phyloP scores from a whole-genome alignment of 2,888 invertebrate genomes.

The Volucella zonaria region DNA sequence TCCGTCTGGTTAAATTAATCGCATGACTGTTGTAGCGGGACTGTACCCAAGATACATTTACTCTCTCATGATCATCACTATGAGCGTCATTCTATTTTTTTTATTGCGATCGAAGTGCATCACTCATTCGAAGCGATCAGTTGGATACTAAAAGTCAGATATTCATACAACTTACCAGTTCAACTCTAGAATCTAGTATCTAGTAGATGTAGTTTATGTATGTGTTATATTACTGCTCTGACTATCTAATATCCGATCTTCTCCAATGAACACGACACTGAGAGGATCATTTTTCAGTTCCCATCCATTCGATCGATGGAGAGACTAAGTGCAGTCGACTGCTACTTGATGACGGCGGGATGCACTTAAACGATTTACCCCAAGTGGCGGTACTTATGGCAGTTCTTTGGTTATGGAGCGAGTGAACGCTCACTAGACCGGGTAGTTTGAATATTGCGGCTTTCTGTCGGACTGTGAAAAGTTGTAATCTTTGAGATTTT shows the following conservation, averaged over 20 bases:
- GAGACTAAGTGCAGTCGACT: constrained; percentile 53
- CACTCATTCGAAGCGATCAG: constrained; percentile 63
- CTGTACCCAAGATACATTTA: constrained; percentile 45
- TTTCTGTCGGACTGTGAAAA: neutral
- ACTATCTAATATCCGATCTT: constrained; percentile 72
- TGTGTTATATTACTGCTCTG: neutral
- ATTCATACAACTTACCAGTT: too few species aligned
- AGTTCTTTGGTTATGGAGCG: neutral
- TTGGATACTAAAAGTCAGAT: too few species aligned
- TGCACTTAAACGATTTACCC: constrained; percentile 71
- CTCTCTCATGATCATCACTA: constrained; percentile 12
- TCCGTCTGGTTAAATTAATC: constrained; percentile 36
- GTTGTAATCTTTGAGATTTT: too few species aligned
- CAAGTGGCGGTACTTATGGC: constrained; percentile 53
- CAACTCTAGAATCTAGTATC: too few species aligned
- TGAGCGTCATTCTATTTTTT: constrained; percentile 46
- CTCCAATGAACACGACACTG: constrained; percentile 59
- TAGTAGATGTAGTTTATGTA: too few species aligned
- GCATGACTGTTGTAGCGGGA: constrained; percentile 50
- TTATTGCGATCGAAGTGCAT: constrained; percentile 68
- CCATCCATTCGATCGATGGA: constrained; percentile 62
- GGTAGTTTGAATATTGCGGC: neutral
- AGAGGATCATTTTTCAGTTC: constrained; percentile 70
- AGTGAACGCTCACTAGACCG: neutral
- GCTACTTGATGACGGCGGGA: constrained; percentile 68